A percentile compares a stretch with the other conserved stretches of the same genome.
Conservation (phyloP, 2,888 invertebrate species). For the Amphipoea oculea region DNA sequence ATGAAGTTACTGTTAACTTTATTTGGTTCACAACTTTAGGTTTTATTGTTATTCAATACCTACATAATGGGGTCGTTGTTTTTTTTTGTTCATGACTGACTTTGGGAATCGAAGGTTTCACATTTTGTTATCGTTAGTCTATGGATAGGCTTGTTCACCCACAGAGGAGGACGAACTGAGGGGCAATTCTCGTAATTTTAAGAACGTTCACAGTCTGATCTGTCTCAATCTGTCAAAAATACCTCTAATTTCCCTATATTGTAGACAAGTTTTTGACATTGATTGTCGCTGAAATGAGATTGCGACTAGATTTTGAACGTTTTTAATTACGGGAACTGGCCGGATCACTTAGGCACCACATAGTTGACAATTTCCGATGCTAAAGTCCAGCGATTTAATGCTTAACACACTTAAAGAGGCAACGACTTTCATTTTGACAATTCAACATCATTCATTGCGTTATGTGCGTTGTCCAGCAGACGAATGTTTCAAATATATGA, state of each 20-base stretch:
- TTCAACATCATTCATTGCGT: neutral
- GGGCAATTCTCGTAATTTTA: no score
- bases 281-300: no score
- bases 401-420: no score
- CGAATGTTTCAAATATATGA: neutral
- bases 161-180: neutral
- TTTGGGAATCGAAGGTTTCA: neutral
- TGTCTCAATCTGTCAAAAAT: no score
- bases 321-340: no score
- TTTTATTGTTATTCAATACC: neutral
- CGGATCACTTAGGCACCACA: neutral
- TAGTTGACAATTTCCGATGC: neutral
- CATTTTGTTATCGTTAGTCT: neutral
- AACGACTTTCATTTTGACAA: neutral
- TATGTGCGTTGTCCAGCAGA: neutral
- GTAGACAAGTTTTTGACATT: no score
- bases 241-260: no score
- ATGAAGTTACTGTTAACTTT: constrained; percentile 27
- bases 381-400: neutral
- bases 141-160: neutral
- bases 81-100: neutral
- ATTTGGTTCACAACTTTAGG: neutral
- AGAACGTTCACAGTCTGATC: no score
- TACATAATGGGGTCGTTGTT: neutral
- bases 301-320: no score